Evolutionary conservation across 2,888 invertebrate species (phyloP).

Genomic region (Prionchulus punctatus): DNA sequence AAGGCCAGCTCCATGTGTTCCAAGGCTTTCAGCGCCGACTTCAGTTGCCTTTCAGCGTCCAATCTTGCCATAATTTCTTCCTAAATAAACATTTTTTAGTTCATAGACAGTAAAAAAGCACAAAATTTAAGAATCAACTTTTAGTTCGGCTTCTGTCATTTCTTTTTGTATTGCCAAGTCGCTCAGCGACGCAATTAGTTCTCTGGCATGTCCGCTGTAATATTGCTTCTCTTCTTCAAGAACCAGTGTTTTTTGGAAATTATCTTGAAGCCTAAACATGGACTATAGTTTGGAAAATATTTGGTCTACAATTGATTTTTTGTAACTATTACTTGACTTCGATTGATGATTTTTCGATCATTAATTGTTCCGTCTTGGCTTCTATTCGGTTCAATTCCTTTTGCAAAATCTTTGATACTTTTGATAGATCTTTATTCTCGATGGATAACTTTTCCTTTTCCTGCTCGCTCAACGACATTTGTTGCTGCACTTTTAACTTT

Average conservation of each 20-base stretch:
- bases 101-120: background rate
- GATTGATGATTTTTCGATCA: slow-evolving; percentile 34
- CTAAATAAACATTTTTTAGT: slow-evolving; percentile 16
- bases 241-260: slow-evolving; percentile 30
- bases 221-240: slow-evolving; percentile 36
- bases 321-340: slow-evolving; percentile 27
- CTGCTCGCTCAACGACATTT: slow-evolving; percentile 26
- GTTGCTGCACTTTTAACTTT: slow-evolving; percentile 31
- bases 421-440: slow-evolving; percentile 33
- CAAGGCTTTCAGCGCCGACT: slow-evolving; percentile 33
- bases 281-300: slow-evolving; percentile 11
- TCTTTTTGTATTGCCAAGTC: slow-evolving; percentile 37
- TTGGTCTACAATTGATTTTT: background rate
- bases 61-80: slow-evolving; percentile 37
- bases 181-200: slow-evolving; percentile 34
- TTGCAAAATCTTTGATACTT: slow-evolving; percentile 30
- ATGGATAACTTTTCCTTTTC: slow-evolving; percentile 31
- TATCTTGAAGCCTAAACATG: slow-evolving; percentile 28
- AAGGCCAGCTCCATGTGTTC: slow-evolving; percentile 34
- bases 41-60: slow-evolving; percentile 33
- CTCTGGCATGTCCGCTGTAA: slow-evolving; percentile 36
- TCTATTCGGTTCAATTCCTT: slow-evolving; percentile 32
- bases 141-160: slow-evolving; percentile 36
- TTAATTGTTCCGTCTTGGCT: slow-evolving; percentile 30
- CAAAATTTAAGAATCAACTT: slow-evolving; percentile 22